Percentiles rank a stretch among this genome's conserved stretches.
Conservation (phyloP, 1,140 invertebrate species). For the Brachystomella parvula region DNA sequence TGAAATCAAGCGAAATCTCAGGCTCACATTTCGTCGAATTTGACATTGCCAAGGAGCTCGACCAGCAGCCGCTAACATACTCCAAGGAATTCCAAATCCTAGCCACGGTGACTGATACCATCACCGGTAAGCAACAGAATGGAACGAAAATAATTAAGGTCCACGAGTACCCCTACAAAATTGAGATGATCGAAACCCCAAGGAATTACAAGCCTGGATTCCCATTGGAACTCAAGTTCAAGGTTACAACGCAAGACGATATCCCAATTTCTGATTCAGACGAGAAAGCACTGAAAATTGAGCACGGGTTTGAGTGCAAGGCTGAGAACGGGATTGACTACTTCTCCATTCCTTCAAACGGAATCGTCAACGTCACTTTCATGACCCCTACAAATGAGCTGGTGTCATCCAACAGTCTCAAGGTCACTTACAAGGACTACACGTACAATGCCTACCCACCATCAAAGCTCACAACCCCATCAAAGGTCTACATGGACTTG, state of each 20-base stretch:
- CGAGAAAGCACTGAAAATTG: slow-evolving; percentile 53
- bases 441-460: slow-evolving; percentile 5
- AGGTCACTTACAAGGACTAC: slow-evolving; percentile 43
- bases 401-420: slow-evolving; percentile 50
- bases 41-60: slow-evolving; percentile 58
- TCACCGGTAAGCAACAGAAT: slow-evolving; percentile 72
- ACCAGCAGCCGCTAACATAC: not conserved
- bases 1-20: slow-evolving; percentile 57
- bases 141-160: slow-evolving; percentile 60
- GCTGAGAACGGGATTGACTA: slow-evolving; percentile 52
- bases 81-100: slow-evolving; percentile 4
- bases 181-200: slow-evolving; percentile 70
- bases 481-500: slow-evolving; percentile 22
- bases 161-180: slow-evolving; percentile 68
- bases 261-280: slow-evolving; percentile 54
- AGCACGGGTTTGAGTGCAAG: slow-evolving; percentile 58
- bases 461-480: not conserved
- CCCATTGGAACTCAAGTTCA: slow-evolving; percentile 46
- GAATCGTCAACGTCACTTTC: slow-evolving; percentile 60
- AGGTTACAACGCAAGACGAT: slow-evolving; percentile 64
- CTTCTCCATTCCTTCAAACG: slow-evolving; percentile 55
- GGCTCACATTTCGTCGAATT: slow-evolving; percentile 66
- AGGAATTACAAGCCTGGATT: slow-evolving; percentile 79
- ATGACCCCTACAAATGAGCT: slow-evolving; percentile 54
- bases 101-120: slow-evolving; percentile 61